Conservation (phyloP, 2,113 vertebrate genomes). For the Myrmophylax atrothorax region DNA sequence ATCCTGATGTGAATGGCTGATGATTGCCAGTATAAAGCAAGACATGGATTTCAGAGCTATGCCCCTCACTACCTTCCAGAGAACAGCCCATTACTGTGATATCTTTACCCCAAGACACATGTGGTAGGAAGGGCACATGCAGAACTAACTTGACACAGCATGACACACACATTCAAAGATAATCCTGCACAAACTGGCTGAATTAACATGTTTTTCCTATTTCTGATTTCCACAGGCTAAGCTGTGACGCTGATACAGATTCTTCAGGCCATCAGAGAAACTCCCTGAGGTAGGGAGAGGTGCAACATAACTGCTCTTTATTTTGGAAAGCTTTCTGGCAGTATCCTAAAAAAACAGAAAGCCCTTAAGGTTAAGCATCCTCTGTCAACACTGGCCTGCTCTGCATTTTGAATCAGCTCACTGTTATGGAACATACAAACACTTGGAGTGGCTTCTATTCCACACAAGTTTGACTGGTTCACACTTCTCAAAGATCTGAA, state of each 20-base stretch:
- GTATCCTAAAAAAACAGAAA: not conserved
- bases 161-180: not conserved
- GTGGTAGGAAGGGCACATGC: not conserved
- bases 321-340: slow-evolving; percentile 20
- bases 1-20: not conserved
- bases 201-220: not conserved
- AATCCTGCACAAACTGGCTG: not conserved
- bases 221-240: not conserved
- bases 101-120: not conserved
- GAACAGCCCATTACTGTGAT: not conserved
- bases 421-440: not conserved
- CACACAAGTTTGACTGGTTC: not conserved
- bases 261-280: not conserved
- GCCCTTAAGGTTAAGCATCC: not conserved
- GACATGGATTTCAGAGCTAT: not conserved
- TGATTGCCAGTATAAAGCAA: not conserved
- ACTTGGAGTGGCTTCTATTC: not conserved
- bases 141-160: not conserved
- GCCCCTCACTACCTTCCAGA: not conserved
- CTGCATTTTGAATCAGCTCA: not conserved
- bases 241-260: not conserved
- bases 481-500: not conserved
- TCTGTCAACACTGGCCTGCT: not conserved
- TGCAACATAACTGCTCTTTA: not conserved
- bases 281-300: not conserved